Percentiles rank a stretch among this genome's conserved stretches.
These are phyloP conservation scores for Oophaga sylvatica DNA, from an alignment of 2,797 vertebrate genomes.

Conservation along the genomic window DNA sequence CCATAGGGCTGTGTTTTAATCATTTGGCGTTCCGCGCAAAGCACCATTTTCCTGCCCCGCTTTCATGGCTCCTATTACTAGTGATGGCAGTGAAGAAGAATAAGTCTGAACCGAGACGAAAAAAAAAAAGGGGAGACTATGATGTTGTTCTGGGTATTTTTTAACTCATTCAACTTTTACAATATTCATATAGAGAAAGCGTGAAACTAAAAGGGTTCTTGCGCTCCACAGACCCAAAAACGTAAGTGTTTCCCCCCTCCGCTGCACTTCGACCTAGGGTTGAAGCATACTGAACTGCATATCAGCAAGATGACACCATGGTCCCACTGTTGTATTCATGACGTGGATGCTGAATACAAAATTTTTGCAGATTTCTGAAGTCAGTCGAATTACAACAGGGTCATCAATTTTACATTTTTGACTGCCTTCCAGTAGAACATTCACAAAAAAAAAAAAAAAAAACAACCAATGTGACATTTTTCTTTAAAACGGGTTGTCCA, in stretches of 20 bases:
- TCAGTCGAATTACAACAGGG: neutral
- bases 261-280: neutral
- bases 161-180: neutral
- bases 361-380: too few species aligned
- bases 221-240: neutral
- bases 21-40: slow-evolving; percentile 8
- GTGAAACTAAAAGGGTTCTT: neutral
- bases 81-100: too few species aligned
- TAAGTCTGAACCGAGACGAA: too few species aligned
- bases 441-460: neutral
- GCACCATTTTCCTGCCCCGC: neutral
- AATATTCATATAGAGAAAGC: neutral
- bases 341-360: neutral
- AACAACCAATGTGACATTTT: too few species aligned
- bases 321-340: neutral
- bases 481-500: too few species aligned
- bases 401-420: neutral
- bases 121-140: too few species aligned
- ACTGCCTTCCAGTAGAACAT: neutral
- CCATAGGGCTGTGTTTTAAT: slow-evolving; percentile 22
- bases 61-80: neutral
- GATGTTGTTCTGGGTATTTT: neutral
- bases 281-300: neutral
- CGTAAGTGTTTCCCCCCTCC: too few species aligned
- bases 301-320: neutral